A percentile compares a stretch with the other conserved stretches of the same genome.
Conservation (phyloP, 1,140 invertebrate genomes). For the Halictus rubicundus region DNA sequence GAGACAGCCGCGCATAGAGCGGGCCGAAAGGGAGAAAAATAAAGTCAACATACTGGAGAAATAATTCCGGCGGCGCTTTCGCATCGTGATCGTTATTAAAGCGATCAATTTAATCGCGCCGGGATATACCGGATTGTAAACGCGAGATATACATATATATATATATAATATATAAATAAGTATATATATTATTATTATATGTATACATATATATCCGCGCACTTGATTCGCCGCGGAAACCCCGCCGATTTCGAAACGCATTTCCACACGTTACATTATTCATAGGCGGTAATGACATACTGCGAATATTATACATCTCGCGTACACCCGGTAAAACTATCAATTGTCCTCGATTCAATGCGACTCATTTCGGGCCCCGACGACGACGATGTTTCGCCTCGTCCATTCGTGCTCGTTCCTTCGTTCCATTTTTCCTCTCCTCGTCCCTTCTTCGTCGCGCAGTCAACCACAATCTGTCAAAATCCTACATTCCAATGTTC, state of each 20-base stretch:
- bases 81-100: constrained; percentile 12
- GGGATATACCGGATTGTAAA: neutral
- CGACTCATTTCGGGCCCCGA: neutral
- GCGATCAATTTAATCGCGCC: neutral
- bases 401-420: neutral
- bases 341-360: constrained; percentile 9
- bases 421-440: neutral
- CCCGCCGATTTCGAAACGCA: constrained; percentile 43
- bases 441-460: too few relatives aligned
- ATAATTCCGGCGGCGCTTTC: neutral
- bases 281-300: constrained; percentile 57
- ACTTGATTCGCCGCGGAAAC: constrained; percentile 47
- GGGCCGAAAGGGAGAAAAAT: neutral
- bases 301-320: constrained; percentile 41
- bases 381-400: constrained; percentile 18
- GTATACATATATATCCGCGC: constrained; percentile 21
- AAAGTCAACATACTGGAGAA: neutral
- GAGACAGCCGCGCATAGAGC: neutral
- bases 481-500: too few relatives aligned
- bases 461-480: too few relatives aligned
- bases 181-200: too few relatives aligned
- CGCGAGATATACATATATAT: neutral
- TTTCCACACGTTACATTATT: constrained; percentile 54
- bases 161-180: too few relatives aligned
- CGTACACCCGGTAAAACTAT: constrained; percentile 22